Conservation (phyloP, 2,797 vertebrate genomes). For the Discoglossus pictus region DNA sequence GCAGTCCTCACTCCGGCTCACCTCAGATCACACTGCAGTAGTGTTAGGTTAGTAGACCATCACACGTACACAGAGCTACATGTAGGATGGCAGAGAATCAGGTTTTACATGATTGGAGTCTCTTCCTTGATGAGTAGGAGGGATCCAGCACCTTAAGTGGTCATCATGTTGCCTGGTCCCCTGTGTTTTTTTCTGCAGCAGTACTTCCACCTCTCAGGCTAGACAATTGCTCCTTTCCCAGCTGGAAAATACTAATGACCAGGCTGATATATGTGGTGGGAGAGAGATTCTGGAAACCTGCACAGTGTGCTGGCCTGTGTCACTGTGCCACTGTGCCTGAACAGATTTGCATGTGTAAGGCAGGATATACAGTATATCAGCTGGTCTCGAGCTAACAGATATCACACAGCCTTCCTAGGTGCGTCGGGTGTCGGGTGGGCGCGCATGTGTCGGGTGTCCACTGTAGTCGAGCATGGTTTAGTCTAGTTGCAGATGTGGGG, state of each 20-base stretch:
- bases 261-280: not conserved
- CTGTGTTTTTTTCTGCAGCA: constrained; percentile 26
- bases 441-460: too few species aligned
- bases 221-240: constrained; percentile 13
- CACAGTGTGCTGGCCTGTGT: too few species aligned
- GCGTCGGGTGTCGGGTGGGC: too few species aligned
- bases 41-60: constrained; percentile 40
- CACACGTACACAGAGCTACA: not conserved
- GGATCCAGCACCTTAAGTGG: constrained; percentile 1
- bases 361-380: too few species aligned
- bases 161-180: constrained; percentile 3
- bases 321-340: too few species aligned
- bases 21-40: not conserved
- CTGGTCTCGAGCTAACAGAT: too few species aligned
- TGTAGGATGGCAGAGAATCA: constrained; percentile 5
- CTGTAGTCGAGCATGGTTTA: too few species aligned
- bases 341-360: constrained; percentile 1
- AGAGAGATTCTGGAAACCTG: too few species aligned
- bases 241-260: constrained; percentile 33
- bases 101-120: constrained; percentile 32
- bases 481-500: too few species aligned
- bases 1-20: constrained; percentile 21
- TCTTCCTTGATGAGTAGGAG: constrained; percentile 4
- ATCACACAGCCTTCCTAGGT: too few species aligned
- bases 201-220: not conserved